Base-by-base conservation (phyloP, 2,888 invertebrate genomes). In the Coleophora deauratella region DNA sequence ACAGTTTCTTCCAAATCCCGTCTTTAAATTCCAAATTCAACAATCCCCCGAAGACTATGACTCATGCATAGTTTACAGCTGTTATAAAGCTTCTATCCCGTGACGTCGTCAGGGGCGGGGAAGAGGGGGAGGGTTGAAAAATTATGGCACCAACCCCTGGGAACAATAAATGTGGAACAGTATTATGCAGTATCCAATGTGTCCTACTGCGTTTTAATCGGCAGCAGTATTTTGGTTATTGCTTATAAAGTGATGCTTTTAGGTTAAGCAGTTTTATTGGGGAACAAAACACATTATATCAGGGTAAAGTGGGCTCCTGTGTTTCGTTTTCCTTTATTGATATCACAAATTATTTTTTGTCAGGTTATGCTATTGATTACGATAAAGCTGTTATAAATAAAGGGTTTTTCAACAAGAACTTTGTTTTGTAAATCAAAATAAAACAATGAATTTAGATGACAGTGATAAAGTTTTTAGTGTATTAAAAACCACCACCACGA, bases 151-250 rank as follows among this genome's bases (percentile, higher is more conserved):
- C 28, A 30, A 44, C 69, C 68, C 54, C 10, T n/a, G 72, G 68
- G 74, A 58, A 47, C 58, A 50, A 69, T 73, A 72, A 71, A 69
- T 56, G 47, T 54, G 44, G 57, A 62, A 59, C 55, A 46, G 66
- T 66, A 43, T 35, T 41, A 33, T 43, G 41, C 40, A 21, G 21
- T 21, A 21, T 6, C 21, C 21, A 21, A 21, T 21, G 21, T 40
- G 37, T 33, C 12, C 10, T 30, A 40, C 39, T 39, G 39, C 15
- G 31, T 9, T 30, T 14, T 35, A 35, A 40, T 41, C 33, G 35
- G 35, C 33, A 15, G 9, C 21, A 34, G n/a, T 33, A 14, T 36
- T 27, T 32, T 38, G 34, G 21, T 21, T 21, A 21, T 21, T 21
- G 21, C 21, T 34, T 34, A 34, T 15, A 9, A 11, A 11, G 31